These are phyloP conservation scores for Melitaea cinxia DNA, from an alignment of 1,140 invertebrate species.

Conservation along the genomic window DNA sequence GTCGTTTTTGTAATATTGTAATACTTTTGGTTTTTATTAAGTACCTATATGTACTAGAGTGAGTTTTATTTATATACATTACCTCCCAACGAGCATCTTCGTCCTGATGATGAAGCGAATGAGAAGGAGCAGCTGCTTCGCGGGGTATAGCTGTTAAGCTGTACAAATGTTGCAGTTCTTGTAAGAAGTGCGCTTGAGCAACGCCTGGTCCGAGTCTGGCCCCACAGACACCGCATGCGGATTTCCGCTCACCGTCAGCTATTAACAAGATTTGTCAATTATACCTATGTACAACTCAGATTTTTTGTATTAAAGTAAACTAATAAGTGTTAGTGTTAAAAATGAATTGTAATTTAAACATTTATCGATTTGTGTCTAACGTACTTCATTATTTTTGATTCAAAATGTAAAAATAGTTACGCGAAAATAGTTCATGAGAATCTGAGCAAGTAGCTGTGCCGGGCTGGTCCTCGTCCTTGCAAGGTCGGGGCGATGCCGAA, in stretches of 20 bases:
- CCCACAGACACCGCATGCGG: conserved; percentile 87
- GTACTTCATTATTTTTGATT: too few species aligned
- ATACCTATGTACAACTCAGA: too few species aligned
- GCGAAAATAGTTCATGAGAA: conserved; percentile 72
- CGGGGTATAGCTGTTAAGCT: conserved; percentile 81
- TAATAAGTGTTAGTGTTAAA: too few species aligned
- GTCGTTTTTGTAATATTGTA: too few species aligned
- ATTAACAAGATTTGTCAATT: background rate
- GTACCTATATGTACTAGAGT: background rate
- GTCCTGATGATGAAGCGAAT: conserved; percentile 74
- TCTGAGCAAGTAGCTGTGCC: conserved; percentile 60
- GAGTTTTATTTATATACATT: conserved; percentile 7
- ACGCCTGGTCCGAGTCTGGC: conserved; percentile 85
- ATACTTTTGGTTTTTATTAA: too few species aligned
- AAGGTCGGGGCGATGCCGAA: conserved; percentile 74
- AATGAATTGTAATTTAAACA: too few species aligned
- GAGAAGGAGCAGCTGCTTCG: conserved; percentile 61
- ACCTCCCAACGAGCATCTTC: conserved; percentile 86
- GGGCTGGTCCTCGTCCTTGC: conserved; percentile 69
- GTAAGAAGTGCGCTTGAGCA: conserved; percentile 85
- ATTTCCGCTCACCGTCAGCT: conserved; percentile 76
- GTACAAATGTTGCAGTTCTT: conserved; percentile 86
- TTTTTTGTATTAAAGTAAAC: too few species aligned
- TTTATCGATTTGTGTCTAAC: too few species aligned
- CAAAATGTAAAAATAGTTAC: too few species aligned